A percentile compares a stretch with the other conserved stretches of the same genome.
phyloP scores from a whole-genome alignment of 2,888 invertebrate species.

The Malacosoma neustria region DNA sequence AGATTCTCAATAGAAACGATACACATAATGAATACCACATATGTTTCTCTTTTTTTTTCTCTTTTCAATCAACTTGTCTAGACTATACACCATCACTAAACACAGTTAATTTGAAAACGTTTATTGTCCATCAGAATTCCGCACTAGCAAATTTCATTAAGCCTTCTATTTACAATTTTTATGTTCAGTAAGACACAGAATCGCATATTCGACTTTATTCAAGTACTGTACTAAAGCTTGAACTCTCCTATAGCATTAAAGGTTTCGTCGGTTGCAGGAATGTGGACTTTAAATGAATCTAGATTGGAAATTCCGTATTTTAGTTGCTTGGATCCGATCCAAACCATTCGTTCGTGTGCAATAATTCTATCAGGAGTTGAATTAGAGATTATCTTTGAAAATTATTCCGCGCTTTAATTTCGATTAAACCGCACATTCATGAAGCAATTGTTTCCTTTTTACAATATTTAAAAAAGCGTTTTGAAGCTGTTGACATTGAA shows the following conservation, averaged over 20 bases:
- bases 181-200: background rate
- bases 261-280: background rate
- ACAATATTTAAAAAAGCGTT: no score
- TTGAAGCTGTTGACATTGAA: no score
- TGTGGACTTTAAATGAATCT: background rate
- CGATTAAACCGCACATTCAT: no score
- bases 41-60: no score
- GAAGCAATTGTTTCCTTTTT: no score
- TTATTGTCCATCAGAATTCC: background rate
- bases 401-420: conserved; percentile 20
- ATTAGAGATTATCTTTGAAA: conserved; percentile 40
- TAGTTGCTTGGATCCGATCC: conserved; percentile 33
- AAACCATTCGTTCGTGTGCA: conserved; percentile 39
- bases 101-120: background rate
- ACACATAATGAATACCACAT: no score
- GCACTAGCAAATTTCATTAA: background rate
- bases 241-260: background rate
- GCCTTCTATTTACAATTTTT: background rate
- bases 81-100: no score
- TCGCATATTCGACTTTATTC: background rate
- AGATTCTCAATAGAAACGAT: no score
- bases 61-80: no score
- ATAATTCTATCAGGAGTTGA: conserved; percentile 47
- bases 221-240: background rate
- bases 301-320: background rate